Percentiles rank a stretch among this genome's conserved stretches.
Conservation (phyloP, 2,113 vertebrate genomes). For the Puntigrus tetrazona region DNA sequence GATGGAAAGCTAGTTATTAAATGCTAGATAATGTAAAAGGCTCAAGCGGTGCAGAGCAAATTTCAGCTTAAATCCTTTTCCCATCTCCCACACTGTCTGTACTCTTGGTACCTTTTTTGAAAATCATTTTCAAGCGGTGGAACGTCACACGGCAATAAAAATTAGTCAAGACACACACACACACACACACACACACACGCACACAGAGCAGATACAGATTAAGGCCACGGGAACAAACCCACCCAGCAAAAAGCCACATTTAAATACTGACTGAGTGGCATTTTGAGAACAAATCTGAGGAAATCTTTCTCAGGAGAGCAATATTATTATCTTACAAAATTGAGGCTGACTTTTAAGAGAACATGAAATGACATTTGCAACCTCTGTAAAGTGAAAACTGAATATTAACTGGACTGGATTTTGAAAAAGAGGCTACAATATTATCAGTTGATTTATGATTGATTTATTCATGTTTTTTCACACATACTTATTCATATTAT, state of each 20-base stretch:
- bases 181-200: neutral
- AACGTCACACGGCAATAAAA: constrained; percentile 15
- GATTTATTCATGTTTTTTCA: neutral
- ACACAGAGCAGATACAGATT: neutral
- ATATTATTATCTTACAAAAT: neutral
- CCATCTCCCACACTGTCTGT: constrained; percentile 17
- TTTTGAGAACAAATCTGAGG: constrained; percentile 7
- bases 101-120: constrained; percentile 18
- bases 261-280: neutral
- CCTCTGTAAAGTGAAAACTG: neutral
- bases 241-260: neutral
- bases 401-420: neutral
- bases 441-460: neutral
- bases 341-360: neutral
- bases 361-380: neutral
- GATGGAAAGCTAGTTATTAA: constrained; percentile 29
- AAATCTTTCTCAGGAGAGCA: neutral
- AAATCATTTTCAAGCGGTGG: constrained; percentile 2
- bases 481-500: neutral
- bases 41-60: neutral
- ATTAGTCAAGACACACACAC: neutral
- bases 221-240: neutral
- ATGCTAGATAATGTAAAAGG: constrained; percentile 28
- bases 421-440: neutral
- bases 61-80: constrained; percentile 20